Base-by-base conservation (phyloP, 1,140 invertebrate species). In the Zaprionus ornatus region DNA sequence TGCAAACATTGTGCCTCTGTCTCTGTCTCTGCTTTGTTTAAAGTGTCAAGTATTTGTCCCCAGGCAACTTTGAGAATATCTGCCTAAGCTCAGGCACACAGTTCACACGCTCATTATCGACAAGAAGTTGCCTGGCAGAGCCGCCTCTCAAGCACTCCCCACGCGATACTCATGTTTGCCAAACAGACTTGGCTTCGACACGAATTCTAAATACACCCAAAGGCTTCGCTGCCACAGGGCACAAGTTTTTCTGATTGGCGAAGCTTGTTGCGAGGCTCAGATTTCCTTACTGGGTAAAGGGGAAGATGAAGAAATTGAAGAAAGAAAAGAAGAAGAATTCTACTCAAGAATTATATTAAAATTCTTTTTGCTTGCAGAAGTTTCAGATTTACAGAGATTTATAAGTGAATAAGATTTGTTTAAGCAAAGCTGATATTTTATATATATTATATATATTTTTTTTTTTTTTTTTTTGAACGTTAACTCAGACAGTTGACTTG, bases 21-120 rank as follows among this genome's bases (percentile, higher is more conserved):
- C 15, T 2, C n/a, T n/a, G 37, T 40, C 37, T 40, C 5, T n/a
- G 1, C 15, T 40, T 15, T 6, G 2, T n/a, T 40, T 40, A 45
- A 45, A 45, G 40, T 45, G 40, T 7, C 4, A 9, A 42, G 40
- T 48, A 21, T 45, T 19, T 45, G n/a, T 19, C 17, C 45, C n/a
- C 45, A 50, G 17, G 10, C 45, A 21, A 50, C 45, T 13, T 7
- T 23, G 19, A 13, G 23, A 23, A 50, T n/a, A 50, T 50, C 45
- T 21, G 45, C 45, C 45, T 50, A 50, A 50, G 10, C 45, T 48
- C 45, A 12, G 7, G 45, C 17, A 13, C 17, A 13, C 45, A 50
- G 9, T 50, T 50, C 45, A 50, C 45, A 50, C 19, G 19, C 45
- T 50, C 19, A 50, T 50, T 50, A 50, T 50, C 45, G 45, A 50